A percentile compares a stretch with the other conserved stretches of the same genome.
phyloP scores from a whole-genome alignment of 2,888 invertebrate genomes.

The Athetis lepigone region DNA sequence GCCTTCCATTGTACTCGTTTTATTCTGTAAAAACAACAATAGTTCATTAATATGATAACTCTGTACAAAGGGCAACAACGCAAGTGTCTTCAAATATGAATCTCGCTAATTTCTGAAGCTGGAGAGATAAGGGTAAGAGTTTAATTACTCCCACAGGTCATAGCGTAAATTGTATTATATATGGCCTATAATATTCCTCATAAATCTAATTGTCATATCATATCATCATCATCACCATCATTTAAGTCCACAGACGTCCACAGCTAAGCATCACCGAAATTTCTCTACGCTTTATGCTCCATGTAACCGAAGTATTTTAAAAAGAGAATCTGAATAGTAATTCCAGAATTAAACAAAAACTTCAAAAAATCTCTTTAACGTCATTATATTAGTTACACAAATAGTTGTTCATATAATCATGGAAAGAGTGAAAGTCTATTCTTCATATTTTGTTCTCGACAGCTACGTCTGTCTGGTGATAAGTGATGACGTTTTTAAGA shows the following conservation, averaged over 20 bases:
- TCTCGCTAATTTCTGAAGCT: no score
- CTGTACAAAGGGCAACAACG: constrained; percentile 28
- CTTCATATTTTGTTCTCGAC: constrained; percentile 12
- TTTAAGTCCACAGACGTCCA: no score
- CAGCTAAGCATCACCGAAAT: no score
- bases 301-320: no score
- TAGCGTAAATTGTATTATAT: no score
- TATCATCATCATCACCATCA: no score
- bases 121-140: not conserved
- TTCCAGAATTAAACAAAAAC: no score
- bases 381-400: not conserved
- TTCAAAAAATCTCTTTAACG: no score
- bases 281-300: no score
- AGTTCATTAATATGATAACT: constrained; percentile 20
- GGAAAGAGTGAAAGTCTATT: not conserved
- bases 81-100: constrained; percentile 23
- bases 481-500: constrained; percentile 27
- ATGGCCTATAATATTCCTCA: no score
- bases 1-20: constrained; percentile 25
- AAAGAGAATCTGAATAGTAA: no score
- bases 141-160: not conserved
- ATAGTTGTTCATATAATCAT: not conserved
- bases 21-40: constrained; percentile 30
- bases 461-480: constrained; percentile 17
- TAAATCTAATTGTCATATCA: no score